Conservation (phyloP, 2,888 invertebrate genomes). For the Pristionchus fissidentatus region DNA sequence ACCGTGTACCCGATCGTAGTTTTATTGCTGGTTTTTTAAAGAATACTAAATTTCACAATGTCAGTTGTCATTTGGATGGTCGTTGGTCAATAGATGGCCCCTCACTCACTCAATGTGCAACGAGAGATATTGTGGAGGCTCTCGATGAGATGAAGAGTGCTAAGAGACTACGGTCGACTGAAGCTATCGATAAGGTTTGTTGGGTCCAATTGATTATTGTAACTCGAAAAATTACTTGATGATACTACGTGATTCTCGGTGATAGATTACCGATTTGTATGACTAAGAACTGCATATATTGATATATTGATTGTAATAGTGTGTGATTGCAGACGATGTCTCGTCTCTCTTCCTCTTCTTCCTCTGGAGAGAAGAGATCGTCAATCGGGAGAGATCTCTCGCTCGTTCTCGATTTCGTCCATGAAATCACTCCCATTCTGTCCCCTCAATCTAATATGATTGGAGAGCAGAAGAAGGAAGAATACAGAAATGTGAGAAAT, state of each 20-base stretch:
- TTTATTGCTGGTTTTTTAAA: too few species aligned
- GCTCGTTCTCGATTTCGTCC: background rate
- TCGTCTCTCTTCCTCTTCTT: background rate
- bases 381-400: background rate
- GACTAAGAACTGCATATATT: too few species aligned
- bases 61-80: slow-evolving; percentile 8
- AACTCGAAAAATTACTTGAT: too few species aligned
- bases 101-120: slow-evolving; percentile 21
- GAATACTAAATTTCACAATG: background rate
- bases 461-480: slow-evolving; percentile 8
- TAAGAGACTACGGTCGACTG: background rate
- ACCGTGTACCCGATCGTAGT: too few species aligned
- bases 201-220: background rate
- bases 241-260: too few species aligned
- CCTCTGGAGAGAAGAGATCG: background rate
- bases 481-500: background rate
- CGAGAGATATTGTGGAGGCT: background rate
- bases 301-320: too few species aligned
- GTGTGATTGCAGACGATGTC: slow-evolving; percentile 1
- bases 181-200: slow-evolving; percentile 6
- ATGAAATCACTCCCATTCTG: background rate
- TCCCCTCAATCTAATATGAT: background rate
- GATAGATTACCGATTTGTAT: too few species aligned
- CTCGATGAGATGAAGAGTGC: background rate
- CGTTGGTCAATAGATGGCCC: background rate